Base-by-base conservation (phyloP, 2,888 invertebrate genomes). In the Rhyacophila evoluta region DNA sequence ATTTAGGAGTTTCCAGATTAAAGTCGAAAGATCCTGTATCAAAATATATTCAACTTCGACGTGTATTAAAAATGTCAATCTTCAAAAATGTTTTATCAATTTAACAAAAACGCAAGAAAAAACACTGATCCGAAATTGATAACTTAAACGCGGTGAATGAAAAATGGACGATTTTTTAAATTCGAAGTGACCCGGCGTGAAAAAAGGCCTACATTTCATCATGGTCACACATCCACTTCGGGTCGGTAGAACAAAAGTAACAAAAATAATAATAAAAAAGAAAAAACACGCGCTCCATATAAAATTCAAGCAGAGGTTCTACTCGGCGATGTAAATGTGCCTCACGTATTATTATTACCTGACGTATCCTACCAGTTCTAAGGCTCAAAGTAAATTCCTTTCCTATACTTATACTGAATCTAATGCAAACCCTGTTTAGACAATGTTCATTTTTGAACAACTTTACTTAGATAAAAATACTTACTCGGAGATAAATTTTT, bases 211-310 rank as follows among this genome's bases (percentile, higher is more conserved):
- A 25, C 25, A 55, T 55, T 55, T 55, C 55, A 55, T 55, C 55
- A 2, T 25, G 55, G 55, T 55, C 55, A 55, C 55, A 55, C 55
- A 25, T 25, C 8, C 55, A 55, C 0, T 25, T 19, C 11, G 10
- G 55, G 55, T 1, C 25, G 55, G 10, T 55, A 19, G 55, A 55
- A 55, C 55, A 55, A 55, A 55, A 25, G 19, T 55, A 55, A 55
- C 0, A 33, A 33, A 33, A 33, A 33, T 33, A 33, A 33, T 33
- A 2, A 33, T 4, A 55, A 10, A 55, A 5, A 8, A 41, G 5
- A 41, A 55, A n/a, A 55, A 55, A 55, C 10, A 55, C 55, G 55
- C 55, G 55, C 55, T 55, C 55, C 25, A 55, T 55, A 55, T 55
- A 55, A 55, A 55, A 25, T 55, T 19, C 55, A 2, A 19, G 25